phyloP scores from a whole-genome alignment of 92 coral and sea anemone species.

The Bergia sp. region DNA sequence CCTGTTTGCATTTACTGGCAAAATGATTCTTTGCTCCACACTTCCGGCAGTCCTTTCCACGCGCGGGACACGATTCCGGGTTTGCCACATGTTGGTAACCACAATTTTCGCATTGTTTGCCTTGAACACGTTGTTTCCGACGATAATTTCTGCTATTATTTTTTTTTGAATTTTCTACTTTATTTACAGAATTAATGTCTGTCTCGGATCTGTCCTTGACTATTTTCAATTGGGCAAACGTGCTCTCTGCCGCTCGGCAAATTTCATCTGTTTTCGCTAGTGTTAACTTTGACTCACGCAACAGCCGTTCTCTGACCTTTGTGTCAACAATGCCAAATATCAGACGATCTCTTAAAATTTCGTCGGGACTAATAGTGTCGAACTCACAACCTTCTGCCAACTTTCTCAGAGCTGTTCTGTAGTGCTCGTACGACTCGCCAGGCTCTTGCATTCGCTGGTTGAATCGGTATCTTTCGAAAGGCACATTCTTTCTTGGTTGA shows the following conservation, averaged over 20 bases:
- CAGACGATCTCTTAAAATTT: conserved; percentile 51
- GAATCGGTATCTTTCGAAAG: conserved; percentile 59
- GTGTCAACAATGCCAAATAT: conserved; percentile 47
- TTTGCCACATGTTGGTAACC: conserved; percentile 38
- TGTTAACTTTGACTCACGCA: conserved; percentile 47
- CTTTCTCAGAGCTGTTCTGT: conserved; percentile 59
- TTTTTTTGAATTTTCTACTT: conserved; percentile 1
- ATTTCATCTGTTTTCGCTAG: conserved; percentile 61
- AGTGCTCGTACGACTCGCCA: conserved; percentile 64
- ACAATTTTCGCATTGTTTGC: conserved; percentile 26
- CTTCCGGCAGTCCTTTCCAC: conserved; percentile 45
- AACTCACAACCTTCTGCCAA: conserved; percentile 61
- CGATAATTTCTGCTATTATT: background rate
- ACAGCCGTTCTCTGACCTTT: conserved; percentile 54
- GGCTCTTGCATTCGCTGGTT: conserved; percentile 55
- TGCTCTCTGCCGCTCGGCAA: conserved; percentile 57
- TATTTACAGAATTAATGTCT: conserved; percentile 10
- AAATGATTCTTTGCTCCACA: conserved; percentile 31
- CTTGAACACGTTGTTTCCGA: background rate
- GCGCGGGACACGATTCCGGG: conserved; percentile 44
- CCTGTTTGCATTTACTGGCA: conserved; percentile 43
- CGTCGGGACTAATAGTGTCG: conserved; percentile 55
- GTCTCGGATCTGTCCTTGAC: conserved; percentile 41
- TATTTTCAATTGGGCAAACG: conserved; percentile 59
- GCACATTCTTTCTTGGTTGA: conserved; percentile 62